Conservation (phyloP, 2,888 invertebrate genomes). For the Aspidiotus destructor region DNA sequence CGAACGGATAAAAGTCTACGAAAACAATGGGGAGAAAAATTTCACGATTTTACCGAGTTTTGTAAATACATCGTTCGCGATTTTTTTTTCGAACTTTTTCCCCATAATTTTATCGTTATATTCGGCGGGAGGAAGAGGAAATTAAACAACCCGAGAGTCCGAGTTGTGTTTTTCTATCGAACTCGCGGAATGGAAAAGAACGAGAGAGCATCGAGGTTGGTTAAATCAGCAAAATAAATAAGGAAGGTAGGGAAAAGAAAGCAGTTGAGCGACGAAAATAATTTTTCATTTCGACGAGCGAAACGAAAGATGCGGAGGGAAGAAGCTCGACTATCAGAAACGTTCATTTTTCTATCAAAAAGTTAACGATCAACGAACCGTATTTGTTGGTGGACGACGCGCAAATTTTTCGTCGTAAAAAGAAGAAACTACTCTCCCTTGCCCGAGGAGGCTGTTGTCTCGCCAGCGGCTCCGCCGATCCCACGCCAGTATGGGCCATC, state of each 20-base stretch:
- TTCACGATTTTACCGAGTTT: no score
- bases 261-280: not conserved
- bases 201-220: not conserved
- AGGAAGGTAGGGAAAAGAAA: slow-evolving; percentile 1
- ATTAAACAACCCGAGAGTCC: no score
- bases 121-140: no score
- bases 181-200: not conserved
- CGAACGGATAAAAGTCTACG: no score
- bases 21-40: no score
- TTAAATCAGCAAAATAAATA: not conserved
- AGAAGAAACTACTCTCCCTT: not conserved
- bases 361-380: slow-evolving; percentile 26
- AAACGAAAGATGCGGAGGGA: not conserved
- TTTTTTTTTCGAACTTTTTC: no score
- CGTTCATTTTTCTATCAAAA: slow-evolving; percentile 29
- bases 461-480: not conserved
- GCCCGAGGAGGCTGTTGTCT: not conserved
- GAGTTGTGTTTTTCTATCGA: no score
- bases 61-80: no score
- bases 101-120: no score
- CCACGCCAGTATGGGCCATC: slow-evolving; percentile 2
- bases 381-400: slow-evolving; percentile 12
- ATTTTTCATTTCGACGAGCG: slow-evolving; percentile 4
- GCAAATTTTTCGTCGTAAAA: slow-evolving; percentile 17
- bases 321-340: slow-evolving; percentile 3